Conservation (phyloP, 2,113 vertebrate species). For the Malurus melanocephalus region DNA sequence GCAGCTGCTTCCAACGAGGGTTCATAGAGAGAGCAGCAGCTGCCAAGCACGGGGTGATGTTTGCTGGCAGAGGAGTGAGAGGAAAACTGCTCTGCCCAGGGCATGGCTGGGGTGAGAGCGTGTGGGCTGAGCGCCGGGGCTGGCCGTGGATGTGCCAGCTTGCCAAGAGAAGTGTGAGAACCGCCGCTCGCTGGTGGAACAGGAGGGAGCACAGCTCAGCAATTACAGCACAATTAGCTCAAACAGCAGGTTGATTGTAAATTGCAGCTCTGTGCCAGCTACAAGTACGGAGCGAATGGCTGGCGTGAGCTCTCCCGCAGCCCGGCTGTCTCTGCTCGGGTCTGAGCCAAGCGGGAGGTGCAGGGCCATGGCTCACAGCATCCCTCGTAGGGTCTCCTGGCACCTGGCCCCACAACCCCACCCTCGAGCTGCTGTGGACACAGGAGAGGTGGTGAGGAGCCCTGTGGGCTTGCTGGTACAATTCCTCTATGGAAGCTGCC, state of each 20-base stretch:
- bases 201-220: constrained; percentile 50
- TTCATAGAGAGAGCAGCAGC: not conserved
- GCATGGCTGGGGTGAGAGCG: not conserved
- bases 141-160: not conserved
- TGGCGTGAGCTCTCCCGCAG: not conserved
- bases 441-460: not conserved
- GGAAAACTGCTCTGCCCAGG: not conserved
- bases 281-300: not conserved
- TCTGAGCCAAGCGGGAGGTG: not conserved
- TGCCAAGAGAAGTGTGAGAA: not conserved
- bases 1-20: not conserved
- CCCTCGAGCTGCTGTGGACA: accelerated
- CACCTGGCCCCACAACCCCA: not conserved
- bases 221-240: constrained; percentile 63
- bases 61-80: not conserved
- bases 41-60: not conserved
- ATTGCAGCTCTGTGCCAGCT: constrained; percentile 49
- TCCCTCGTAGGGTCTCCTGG: not conserved
- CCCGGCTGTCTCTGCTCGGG: not conserved
- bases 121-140: not conserved
- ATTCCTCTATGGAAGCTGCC: not conserved
- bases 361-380: not conserved
- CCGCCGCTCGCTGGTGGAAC: not conserved
- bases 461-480: accelerated
- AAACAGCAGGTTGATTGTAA: constrained; percentile 59